These are phyloP conservation scores for Macrotrachela quadricornifera DNA, from an alignment of 1,140 invertebrate genomes.

Conservation along the genomic window DNA sequence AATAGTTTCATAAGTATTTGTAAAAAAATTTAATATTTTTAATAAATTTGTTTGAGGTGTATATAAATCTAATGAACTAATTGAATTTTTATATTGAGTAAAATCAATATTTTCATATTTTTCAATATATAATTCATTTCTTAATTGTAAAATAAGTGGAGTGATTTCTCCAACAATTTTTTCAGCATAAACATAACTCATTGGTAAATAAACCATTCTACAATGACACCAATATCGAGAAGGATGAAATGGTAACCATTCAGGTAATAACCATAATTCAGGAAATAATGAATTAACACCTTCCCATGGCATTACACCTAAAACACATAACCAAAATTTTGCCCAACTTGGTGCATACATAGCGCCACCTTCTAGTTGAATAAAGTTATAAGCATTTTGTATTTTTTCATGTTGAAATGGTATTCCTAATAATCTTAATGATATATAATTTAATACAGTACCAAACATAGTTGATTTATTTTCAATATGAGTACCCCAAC, in stretches of 20 bases:
- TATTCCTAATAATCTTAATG: slow-evolving; percentile 18
- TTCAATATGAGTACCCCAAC: slow-evolving; percentile 22
- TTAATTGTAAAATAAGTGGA: slow-evolving; percentile 14
- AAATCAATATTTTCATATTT: slow-evolving; percentile 16
- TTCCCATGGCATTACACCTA: slow-evolving; percentile 20
- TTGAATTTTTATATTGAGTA: slow-evolving; percentile 15
- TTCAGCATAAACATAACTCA: slow-evolving; percentile 20
- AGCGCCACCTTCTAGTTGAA: slow-evolving; percentile 16
- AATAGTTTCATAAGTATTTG: slow-evolving; percentile 16
- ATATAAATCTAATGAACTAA: slow-evolving; percentile 17
- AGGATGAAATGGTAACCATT: slow-evolving; percentile 19
- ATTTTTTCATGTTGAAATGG: slow-evolving; percentile 14
- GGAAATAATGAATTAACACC: slow-evolving; percentile 18
- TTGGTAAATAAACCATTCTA: slow-evolving; percentile 20
- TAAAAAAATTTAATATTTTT: slow-evolving; percentile 13
- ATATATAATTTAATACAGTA: slow-evolving; percentile 19
- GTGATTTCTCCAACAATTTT: slow-evolving; percentile 13
- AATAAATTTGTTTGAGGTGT: slow-evolving; percentile 15
- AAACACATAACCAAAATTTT: slow-evolving; percentile 20
- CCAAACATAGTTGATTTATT: slow-evolving; percentile 21
- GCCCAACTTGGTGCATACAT: slow-evolving; percentile 19
- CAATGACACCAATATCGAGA: slow-evolving; percentile 23
- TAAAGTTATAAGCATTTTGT: slow-evolving; percentile 13
- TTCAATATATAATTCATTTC: slow-evolving; percentile 17
- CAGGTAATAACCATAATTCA: slow-evolving; percentile 21